Evolutionary conservation across 2,113 vertebrate genomes (phyloP).

Genomic region (Ictalurus punctatus): DNA sequence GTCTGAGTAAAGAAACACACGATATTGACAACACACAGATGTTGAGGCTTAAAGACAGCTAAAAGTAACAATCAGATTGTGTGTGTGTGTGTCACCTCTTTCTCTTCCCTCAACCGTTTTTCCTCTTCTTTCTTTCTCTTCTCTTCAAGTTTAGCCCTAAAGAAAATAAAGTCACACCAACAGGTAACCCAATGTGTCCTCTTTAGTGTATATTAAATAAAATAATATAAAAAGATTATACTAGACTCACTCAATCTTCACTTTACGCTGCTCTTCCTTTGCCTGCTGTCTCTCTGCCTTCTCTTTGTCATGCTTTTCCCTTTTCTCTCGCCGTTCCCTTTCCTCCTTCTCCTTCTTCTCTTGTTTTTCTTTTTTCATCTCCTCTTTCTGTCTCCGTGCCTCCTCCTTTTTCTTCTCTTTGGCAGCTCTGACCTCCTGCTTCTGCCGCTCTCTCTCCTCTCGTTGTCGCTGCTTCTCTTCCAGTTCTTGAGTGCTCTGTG

Average conservation of each 20-base stretch:
- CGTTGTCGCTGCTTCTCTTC: conserved; percentile 73
- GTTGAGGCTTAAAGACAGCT: neutral
- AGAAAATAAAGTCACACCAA: conserved; percentile 38
- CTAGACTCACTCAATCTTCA: conserved; percentile 86
- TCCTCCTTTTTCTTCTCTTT: conserved; percentile 74
- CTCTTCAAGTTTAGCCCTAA: conserved; percentile 92
- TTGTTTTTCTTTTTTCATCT: conserved; percentile 81
- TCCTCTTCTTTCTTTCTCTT: conserved; percentile 96
- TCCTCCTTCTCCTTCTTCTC: conserved; percentile 88
- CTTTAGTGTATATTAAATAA: neutral
- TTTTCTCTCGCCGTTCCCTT: conserved; percentile 84
- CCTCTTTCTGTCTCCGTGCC: conserved; percentile 76
- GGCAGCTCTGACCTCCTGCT: conserved; percentile 69
- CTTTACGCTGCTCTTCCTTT: conserved; percentile 89
- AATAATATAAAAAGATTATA: neutral
- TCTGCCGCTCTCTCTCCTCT: conserved; percentile 70
- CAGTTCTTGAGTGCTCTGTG: conserved; percentile 72
- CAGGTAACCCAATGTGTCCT: neutral
- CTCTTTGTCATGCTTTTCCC: conserved; percentile 86
- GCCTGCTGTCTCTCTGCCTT: conserved; percentile 83
- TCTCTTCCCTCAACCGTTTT: conserved; percentile 91
- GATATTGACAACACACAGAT: neutral
- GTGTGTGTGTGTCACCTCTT: conserved; percentile 76
- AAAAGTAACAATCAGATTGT: neutral
- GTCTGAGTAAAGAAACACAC: neutral